phyloP scores from a whole-genome alignment of 2,113 vertebrate species.

The Platycercus adscitus region DNA sequence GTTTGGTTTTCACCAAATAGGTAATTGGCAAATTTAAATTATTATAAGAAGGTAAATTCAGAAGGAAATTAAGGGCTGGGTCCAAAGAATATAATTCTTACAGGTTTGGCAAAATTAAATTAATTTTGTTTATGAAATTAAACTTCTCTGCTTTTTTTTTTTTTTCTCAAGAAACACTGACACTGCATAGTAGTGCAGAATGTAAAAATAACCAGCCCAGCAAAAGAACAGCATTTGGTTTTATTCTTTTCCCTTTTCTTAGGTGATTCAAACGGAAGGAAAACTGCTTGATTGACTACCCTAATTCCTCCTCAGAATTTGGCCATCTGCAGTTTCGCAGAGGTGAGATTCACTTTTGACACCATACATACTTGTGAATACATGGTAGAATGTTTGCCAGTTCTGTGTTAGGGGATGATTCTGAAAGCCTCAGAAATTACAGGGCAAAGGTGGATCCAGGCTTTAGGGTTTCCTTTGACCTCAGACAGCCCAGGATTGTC shows the following conservation, averaged over 20 bases:
- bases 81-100: not conserved
- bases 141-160: not conserved
- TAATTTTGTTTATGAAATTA: not conserved
- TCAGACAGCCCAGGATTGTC: not conserved
- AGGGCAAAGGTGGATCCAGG: not conserved
- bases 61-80: not conserved
- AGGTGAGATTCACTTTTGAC: not conserved
- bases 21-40: constrained; percentile 47
- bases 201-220: not conserved
- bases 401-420: fast-evolving
- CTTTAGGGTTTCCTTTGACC: not conserved
- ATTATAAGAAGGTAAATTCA: not conserved
- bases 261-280: not conserved
- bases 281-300: not conserved
- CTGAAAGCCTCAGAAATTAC: not conserved
- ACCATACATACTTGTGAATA: not conserved
- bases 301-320: not conserved
- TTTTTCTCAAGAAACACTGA: not conserved
- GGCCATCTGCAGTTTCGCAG: not conserved
- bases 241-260: constrained; percentile 3
- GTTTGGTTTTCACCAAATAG: constrained; percentile 58
- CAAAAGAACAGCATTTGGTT: not conserved
- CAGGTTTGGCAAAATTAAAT: constrained; percentile 12
- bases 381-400: not conserved
- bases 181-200: not conserved